phyloP scores from a whole-genome alignment of 2,888 invertebrate species.

The Helicoverpa assulta region DNA sequence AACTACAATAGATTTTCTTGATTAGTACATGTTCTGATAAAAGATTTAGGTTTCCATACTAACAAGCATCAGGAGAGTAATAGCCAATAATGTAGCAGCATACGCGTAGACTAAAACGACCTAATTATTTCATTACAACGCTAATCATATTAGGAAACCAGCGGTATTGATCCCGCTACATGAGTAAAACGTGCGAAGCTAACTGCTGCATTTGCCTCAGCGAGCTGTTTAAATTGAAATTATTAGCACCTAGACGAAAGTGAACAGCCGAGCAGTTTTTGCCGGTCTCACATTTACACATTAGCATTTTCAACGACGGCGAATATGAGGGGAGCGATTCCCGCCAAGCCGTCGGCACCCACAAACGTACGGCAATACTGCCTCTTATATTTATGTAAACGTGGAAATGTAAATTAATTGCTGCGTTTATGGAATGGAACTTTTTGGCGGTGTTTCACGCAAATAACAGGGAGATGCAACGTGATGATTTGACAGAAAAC shows the following conservation, averaged over 20 bases:
- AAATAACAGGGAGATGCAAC: constrained; percentile 70
- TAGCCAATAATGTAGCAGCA: too few relatives aligned
- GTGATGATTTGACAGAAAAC: constrained; percentile 52
- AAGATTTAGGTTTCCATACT: too few relatives aligned
- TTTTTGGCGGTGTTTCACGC: constrained; percentile 73
- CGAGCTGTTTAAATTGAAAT: constrained; percentile 73
- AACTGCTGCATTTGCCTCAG: constrained; percentile 56
- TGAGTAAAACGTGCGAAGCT: constrained; percentile 56
- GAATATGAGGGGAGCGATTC: constrained; percentile 60
- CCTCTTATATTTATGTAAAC: constrained; percentile 82
- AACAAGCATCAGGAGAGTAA: too few relatives aligned
- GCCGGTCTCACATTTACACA: constrained; percentile 76
- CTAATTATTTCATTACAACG: constrained; percentile 31
- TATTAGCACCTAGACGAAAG: constrained; percentile 76
- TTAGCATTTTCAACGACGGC: constrained; percentile 74
- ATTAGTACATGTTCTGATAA: too few relatives aligned
- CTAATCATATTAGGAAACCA: constrained; percentile 63
- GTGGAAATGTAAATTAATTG: constrained; percentile 86
- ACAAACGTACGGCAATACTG: constrained; percentile 75
- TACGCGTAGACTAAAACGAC: not conserved
- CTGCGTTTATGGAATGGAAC: constrained; percentile 79
- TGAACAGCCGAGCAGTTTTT: constrained; percentile 77
- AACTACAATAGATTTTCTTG: not conserved
- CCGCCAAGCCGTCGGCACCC: constrained; percentile 60
- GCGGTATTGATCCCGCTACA: constrained; percentile 61